These are phyloP conservation scores for Laterallus jamaicensis DNA, from an alignment of 2,113 vertebrate species.

Conservation along the genomic window DNA sequence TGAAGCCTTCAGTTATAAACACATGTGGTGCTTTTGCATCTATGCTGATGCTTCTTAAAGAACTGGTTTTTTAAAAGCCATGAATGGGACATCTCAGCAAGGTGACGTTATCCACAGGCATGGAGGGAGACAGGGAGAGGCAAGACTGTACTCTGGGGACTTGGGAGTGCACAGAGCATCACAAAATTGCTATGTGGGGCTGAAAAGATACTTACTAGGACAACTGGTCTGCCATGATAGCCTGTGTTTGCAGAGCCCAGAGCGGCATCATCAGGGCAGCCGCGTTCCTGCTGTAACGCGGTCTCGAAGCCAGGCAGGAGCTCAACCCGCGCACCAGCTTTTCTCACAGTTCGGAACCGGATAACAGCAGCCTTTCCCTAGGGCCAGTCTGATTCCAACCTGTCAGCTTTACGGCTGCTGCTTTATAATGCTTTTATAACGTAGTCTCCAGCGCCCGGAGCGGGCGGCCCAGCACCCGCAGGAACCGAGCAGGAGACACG, in stretches of 20 bases:
- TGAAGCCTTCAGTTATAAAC: not conserved
- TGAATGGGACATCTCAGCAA: not conserved
- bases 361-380: not conserved
- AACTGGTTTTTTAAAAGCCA: too few species aligned
- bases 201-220: not conserved
- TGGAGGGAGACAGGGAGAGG: not conserved
- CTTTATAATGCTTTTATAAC: too few species aligned
- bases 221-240: not conserved
- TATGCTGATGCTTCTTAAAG: not conserved
- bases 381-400: rapidly evolving
- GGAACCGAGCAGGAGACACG: rapidly evolving
- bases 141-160: not conserved
- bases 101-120: not conserved
- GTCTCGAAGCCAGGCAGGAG: rapidly evolving
- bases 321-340: rapidly evolving
- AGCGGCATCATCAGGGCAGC: too few species aligned
- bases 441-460: too few species aligned
- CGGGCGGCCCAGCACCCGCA: not conserved
- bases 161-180: not conserved
- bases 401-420: not conserved
- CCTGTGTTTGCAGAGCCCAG: not conserved
- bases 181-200: rapidly evolving
- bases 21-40: not conserved
- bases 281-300: rapidly evolving
- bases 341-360: too few species aligned